Percentiles rank a stretch among this genome's conserved stretches.
phyloP scores from a whole-genome alignment of 2,797 vertebrate genomes.

The Vultur gryphus region DNA sequence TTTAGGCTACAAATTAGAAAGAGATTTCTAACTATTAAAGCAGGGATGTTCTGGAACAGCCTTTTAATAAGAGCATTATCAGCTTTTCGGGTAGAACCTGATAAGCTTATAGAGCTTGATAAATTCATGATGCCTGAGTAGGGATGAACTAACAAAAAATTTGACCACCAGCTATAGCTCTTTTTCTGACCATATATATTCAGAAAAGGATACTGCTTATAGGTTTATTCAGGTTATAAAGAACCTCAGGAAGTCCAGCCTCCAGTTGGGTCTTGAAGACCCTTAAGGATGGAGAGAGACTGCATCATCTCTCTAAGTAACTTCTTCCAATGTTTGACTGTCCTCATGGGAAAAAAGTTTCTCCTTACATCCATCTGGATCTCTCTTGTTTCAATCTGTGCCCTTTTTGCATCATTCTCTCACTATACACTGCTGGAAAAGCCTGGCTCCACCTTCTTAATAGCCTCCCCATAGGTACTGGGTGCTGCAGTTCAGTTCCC shows the following conservation, averaged over 20 bases:
- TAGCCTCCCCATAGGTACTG: neutral
- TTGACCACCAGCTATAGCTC: neutral
- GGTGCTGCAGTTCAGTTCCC: neutral
- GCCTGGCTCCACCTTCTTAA: neutral
- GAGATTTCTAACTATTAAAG: neutral
- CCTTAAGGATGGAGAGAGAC: neutral
- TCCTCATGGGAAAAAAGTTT: neutral
- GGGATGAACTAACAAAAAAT: neutral
- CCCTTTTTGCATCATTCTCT: neutral
- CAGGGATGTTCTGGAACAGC: neutral
- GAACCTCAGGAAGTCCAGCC: neutral
- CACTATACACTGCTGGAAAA: neutral
- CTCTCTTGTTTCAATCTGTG: neutral
- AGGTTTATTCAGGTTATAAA: neutral
- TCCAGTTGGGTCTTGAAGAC: neutral
- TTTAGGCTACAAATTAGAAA: neutral
- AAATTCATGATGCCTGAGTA: neutral
- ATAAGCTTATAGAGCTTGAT: neutral
- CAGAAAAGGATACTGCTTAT: neutral
- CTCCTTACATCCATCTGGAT: neutral
- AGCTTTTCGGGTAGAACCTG: neutral
- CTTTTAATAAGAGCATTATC: neutral
- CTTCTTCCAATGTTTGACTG: neutral
- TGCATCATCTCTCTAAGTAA: neutral
- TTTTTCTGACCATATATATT: neutral